phyloP scores from a whole-genome alignment of 2,888 invertebrate genomes.

The Lasioglossum leucozonium region DNA sequence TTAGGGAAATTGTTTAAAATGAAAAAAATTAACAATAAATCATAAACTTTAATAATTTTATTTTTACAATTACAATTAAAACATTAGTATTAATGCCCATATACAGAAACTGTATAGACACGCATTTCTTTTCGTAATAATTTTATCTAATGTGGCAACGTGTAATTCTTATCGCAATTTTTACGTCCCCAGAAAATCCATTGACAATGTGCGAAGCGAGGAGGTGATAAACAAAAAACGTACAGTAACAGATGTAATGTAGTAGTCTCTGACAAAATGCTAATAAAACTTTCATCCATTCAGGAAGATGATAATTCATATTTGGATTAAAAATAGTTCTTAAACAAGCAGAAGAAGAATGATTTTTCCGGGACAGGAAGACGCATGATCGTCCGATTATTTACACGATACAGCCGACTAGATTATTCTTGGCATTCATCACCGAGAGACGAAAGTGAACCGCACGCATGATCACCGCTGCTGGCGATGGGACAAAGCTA shows the following conservation, averaged over 20 bases:
- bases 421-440: slow-evolving; percentile 71
- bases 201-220: background rate
- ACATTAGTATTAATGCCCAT: background rate
- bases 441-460: slow-evolving; percentile 65
- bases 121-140: too few species aligned
- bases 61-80: too few species aligned
- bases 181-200: background rate
- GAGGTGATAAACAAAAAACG: too few species aligned
- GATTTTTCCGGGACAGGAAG: background rate
- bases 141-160: background rate
- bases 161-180: background rate
- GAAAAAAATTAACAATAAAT: too few species aligned
- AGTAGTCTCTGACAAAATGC: too few species aligned
- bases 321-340: background rate
- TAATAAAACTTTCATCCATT: too few species aligned
- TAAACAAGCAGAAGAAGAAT: background rate
- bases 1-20: too few species aligned
- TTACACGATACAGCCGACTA: slow-evolving; percentile 36
- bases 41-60: too few species aligned
- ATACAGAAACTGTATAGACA: background rate
- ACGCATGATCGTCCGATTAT: slow-evolving; percentile 25
- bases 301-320: too few species aligned
- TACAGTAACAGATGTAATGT: too few species aligned
- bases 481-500: slow-evolving; percentile 64
- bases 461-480: slow-evolving; percentile 66